Evolutionary conservation across 2,888 invertebrate species (phyloP), one percentile per base, ranked within the genome.

Genomic region (Papilio protenor): DNA sequence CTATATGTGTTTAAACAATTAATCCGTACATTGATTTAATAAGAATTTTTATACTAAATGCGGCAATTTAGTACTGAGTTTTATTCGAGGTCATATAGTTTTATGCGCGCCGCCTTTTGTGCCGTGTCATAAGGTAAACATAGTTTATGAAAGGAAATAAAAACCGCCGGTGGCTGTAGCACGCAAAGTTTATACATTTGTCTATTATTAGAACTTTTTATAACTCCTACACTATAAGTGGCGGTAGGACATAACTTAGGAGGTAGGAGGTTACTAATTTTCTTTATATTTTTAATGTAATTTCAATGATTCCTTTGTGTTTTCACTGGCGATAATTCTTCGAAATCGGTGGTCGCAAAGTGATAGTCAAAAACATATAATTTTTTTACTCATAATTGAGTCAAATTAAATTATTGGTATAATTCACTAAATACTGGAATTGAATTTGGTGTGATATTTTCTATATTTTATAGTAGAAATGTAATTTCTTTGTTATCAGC

Each of bases 101-200:
- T 74, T 77, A 77, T 69, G 69, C 16, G 11, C 47, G 16, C 59
- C 33, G 59, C 77, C 70, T 70, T 77, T 74, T 74, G 74, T 74
- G 66, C 61, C 70, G 52, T 73, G 73, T 77, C 77, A 49, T 74
- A 70, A 77, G 73, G 21, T 69, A 77, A 77, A 66, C 57, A 77
- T 49, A 77, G 70, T 77, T 77, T 77, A 77, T 77, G 73, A 73
- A 66, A 55, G 69, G 69, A 57, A 69, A 77, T 73, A 77, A 77
- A 77, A 77, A n/a, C 18, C 33, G 12, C 12, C n/a, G 27, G 27
- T 27, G 45, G 33, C 52, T 66, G 66, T 69, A 27, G 59, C 73
- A 69, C 73, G 77, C 73, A 45, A 73, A 57, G 11, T 66, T 77
- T 66, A 77, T 57, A n/a, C 18, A 49, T 55, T 57, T 57, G 47